Percentiles rank a stretch among this genome's conserved stretches.
Conservation (phyloP, 2,113 vertebrate genomes). For the Hepsetus odoe region DNA sequence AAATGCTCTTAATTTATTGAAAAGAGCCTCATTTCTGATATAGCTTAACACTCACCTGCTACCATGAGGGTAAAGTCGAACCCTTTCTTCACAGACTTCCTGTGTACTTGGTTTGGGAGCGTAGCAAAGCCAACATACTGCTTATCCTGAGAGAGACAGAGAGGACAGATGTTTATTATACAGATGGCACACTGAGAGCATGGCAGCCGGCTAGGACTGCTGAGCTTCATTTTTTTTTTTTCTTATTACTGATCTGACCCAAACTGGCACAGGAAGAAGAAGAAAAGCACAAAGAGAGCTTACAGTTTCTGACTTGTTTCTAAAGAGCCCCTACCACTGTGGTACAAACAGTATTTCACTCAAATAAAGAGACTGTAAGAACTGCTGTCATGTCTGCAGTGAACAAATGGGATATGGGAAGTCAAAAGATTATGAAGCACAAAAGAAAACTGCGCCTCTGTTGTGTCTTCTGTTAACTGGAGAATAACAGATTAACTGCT, state of each 20-base stretch:
- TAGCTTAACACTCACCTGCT: constrained; percentile 78
- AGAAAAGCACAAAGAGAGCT: not conserved
- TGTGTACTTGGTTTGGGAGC: constrained; percentile 96
- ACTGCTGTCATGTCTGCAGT: not conserved
- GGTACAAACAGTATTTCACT: not conserved
- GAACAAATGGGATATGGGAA: not conserved
- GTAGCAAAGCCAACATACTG: constrained; percentile 98
- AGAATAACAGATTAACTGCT: not conserved
- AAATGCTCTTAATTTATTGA: not conserved
- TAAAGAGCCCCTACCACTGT: not conserved
- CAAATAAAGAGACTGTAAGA: not conserved
- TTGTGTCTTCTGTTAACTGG: not conserved
- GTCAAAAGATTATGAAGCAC: not conserved
- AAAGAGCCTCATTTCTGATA: not conserved
- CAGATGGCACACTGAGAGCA: not conserved
- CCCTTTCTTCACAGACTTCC: constrained; percentile 98
- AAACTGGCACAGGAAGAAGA: constrained; percentile 1
- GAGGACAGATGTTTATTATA: not conserved
- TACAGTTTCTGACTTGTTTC: not conserved
- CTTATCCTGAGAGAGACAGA: constrained; percentile 81
- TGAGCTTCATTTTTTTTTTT: constrained; percentile 8
- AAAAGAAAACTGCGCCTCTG: not conserved
- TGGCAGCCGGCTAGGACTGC: not conserved
- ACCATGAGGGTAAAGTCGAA: constrained; percentile 99
- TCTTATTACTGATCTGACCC: not conserved